These are phyloP conservation scores for Molorchus minor DNA, from an alignment of 2,888 invertebrate genomes.

Conservation along the genomic window DNA sequence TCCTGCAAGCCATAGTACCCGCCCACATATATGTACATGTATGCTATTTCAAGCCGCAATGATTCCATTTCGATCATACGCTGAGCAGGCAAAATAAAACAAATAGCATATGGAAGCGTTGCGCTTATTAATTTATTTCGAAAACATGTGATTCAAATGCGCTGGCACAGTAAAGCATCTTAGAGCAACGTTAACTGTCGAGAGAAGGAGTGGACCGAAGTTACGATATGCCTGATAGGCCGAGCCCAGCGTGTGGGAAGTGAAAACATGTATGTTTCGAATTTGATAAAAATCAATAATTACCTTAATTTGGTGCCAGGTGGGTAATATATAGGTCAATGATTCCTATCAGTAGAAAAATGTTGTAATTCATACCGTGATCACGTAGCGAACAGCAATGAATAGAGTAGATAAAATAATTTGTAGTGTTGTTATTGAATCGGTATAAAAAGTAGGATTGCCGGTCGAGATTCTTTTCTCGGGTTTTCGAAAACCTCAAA, in stretches of 20 bases:
- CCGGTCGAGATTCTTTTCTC: too few relatives aligned
- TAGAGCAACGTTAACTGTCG: slow-evolving; percentile 23
- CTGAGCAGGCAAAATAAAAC: neutral
- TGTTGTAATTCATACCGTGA: slow-evolving; percentile 3
- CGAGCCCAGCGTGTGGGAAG: slow-evolving; percentile 31
- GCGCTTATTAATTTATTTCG: slow-evolving; percentile 10
- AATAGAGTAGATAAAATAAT: neutral
- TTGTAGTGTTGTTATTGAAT: too few relatives aligned
- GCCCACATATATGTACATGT: neutral
- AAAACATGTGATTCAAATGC: slow-evolving; percentile 12
- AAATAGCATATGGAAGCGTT: neutral
- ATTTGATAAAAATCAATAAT: slow-evolving; percentile 27
- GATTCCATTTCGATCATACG: slow-evolving; percentile 7
- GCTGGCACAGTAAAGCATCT: slow-evolving; percentile 23
- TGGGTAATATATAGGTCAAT: slow-evolving; percentile 15
- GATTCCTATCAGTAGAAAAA: slow-evolving; percentile 8
- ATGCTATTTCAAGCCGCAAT: neutral
- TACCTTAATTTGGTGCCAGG: slow-evolving; percentile 22
- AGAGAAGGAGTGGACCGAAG: slow-evolving; percentile 29
- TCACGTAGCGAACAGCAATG: neutral
- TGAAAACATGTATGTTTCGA: slow-evolving; percentile 26
- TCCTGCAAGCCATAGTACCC: neutral
- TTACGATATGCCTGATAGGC: slow-evolving; percentile 26
- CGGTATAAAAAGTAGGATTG: too few relatives aligned
- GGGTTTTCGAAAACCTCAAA: too few relatives aligned